These are phyloP conservation scores for Apteryx mantelli DNA, from an alignment of 2,113 vertebrate genomes.

Conservation along the genomic window DNA sequence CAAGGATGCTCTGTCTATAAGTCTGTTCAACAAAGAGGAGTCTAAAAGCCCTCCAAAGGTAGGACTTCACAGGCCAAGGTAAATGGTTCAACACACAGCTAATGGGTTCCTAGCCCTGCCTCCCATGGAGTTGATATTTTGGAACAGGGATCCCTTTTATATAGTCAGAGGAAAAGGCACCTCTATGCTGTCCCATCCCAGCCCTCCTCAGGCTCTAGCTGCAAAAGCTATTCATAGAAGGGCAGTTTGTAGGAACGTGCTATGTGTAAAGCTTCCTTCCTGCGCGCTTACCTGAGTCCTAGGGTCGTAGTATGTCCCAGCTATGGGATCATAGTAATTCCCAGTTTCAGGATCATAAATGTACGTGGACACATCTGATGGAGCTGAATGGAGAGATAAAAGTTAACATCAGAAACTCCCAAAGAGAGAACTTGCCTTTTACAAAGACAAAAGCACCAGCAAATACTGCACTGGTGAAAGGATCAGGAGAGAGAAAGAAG, in stretches of 20 bases:
- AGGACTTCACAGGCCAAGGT: neutral
- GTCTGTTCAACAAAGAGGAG: neutral
- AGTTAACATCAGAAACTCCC: neutral
- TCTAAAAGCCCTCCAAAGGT: neutral
- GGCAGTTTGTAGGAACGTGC: neutral
- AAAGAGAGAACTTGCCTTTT: neutral
- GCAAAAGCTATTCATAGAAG: neutral
- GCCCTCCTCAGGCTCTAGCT: neutral
- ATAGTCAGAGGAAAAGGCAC: neutral
- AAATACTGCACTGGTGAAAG: neutral
- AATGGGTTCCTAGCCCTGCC: neutral
- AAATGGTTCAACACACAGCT: neutral
- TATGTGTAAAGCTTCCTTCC: neutral
- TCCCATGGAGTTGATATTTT: neutral
- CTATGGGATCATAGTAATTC: conserved; percentile 95
- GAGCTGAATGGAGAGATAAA: conserved; percentile 74
- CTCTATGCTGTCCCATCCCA: neutral
- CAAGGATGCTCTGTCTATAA: neutral
- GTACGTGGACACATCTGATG: conserved; percentile 89
- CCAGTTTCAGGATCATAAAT: conserved; percentile 95
- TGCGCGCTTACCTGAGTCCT: conserved; percentile 85
- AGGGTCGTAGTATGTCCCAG: conserved; percentile 92
- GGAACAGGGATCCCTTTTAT: neutral
- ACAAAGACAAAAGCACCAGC: neutral
- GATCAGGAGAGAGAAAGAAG: neutral